A percentile compares a stretch with the other conserved stretches of the same genome.
Conservation (phyloP, 2,888 invertebrate genomes). For the Sepiola atlantica region DNA sequence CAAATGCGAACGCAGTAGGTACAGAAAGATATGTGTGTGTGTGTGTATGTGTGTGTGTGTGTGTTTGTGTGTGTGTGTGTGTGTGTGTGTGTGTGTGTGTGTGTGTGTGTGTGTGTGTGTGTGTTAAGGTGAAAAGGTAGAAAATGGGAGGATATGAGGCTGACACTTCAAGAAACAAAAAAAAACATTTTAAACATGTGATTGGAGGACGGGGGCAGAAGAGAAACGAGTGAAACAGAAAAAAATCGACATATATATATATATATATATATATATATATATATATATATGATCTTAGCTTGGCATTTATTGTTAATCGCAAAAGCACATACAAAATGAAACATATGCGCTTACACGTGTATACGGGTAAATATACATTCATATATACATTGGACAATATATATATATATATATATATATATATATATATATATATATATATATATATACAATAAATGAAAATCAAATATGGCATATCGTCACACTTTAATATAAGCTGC, state of each 20-base stretch:
- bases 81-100: background rate
- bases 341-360: background rate
- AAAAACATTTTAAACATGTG: background rate
- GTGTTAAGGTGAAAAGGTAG: background rate
- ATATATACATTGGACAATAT: background rate
- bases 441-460: too few species aligned
- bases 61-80: background rate
- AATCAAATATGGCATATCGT: too few species aligned
- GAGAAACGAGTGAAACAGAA: background rate
- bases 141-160: background rate
- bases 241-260: background rate
- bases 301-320: background rate
- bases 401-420: background rate
- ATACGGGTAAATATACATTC: background rate
- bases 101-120: background rate
- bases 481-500: too few species aligned
- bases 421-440: slow-evolving; percentile 32
- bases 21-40: background rate
- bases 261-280: background rate
- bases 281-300: background rate
- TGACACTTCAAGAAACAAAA: background rate
- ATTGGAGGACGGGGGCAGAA: background rate
- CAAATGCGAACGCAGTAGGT: background rate
- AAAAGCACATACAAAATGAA: background rate
- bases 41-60: background rate